Evolutionary conservation across 2,797 vertebrate genomes (phyloP).

Genomic region (Cottoperca gobio): DNA sequence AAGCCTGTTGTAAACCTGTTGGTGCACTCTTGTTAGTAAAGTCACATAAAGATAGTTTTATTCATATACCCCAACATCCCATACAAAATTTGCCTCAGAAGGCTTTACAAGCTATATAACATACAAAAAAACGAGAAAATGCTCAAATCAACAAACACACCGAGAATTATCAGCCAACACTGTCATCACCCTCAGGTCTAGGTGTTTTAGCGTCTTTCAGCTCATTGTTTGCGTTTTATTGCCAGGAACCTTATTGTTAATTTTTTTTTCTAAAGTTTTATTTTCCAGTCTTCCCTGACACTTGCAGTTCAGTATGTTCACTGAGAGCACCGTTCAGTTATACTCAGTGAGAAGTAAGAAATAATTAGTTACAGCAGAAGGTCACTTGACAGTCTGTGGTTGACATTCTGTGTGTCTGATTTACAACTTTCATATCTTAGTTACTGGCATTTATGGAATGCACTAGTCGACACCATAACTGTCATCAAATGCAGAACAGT

Average conservation of each 20-base stretch:
- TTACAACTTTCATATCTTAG: constrained; percentile 30
- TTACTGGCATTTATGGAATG: constrained; percentile 48
- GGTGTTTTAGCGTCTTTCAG: too few species aligned
- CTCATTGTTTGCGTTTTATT: too few species aligned
- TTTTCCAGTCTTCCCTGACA: neutral
- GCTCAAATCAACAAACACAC: too few species aligned
- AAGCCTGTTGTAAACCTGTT: neutral
- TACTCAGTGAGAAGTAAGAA: neutral
- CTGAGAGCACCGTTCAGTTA: neutral
- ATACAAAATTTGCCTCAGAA: neutral
- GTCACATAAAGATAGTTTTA: neutral
- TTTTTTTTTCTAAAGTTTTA: neutral
- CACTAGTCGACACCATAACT: constrained; percentile 8
- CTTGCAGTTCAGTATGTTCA: neutral
- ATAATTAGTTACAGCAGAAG: constrained; percentile 16
- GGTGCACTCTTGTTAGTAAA: neutral
- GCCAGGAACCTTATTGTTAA: too few species aligned
- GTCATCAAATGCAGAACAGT: constrained; percentile 9
- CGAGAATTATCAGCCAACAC: too few species aligned
- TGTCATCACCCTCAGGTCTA: too few species aligned
- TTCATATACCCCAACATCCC: too few species aligned
- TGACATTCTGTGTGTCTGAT: constrained; percentile 25
- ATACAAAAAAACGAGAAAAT: too few species aligned
- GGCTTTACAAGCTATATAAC: neutral
- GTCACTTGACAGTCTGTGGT: constrained; percentile 2